Conservation (phyloP, 2,888 invertebrate genomes). For the Holacanthella duospinosa region DNA sequence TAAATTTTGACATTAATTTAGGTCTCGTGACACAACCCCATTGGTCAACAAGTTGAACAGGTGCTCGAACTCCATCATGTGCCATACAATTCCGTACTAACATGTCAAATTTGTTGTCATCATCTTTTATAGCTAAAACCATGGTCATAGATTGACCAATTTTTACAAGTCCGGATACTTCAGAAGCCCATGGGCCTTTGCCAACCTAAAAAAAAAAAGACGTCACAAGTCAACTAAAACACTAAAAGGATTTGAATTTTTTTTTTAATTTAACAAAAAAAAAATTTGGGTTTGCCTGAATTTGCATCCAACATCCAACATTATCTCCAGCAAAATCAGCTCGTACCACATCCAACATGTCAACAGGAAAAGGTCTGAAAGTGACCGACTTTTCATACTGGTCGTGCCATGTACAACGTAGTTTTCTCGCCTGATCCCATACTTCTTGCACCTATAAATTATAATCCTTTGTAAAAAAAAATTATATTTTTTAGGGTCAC, state of each 20-base stretch:
- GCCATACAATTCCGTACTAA: constrained; percentile 86
- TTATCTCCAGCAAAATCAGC: constrained; percentile 92
- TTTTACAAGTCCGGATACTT: constrained; percentile 85
- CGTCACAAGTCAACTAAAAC: background rate
- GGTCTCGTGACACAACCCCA: constrained; percentile 84
- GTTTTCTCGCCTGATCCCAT: constrained; percentile 84
- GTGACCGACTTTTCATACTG: constrained; percentile 91
- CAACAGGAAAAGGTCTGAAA: constrained; percentile 86
- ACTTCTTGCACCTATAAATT: constrained; percentile 75
- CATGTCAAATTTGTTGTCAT: constrained; percentile 92
- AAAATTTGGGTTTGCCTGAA: constrained; percentile 56
- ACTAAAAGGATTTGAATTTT: too few relatives aligned
- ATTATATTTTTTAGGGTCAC: too few relatives aligned
- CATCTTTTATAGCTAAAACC: constrained; percentile 89
- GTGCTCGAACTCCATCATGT: constrained; percentile 85
- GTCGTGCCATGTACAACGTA: constrained; percentile 88
- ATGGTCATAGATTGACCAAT: constrained; percentile 95
- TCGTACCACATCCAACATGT: constrained; percentile 87
- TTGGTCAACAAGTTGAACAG: constrained; percentile 84
- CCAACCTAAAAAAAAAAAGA: constrained; percentile 49
- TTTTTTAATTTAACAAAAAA: constrained; percentile 5
- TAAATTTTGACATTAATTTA: constrained; percentile 84
- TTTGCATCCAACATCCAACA: constrained; percentile 95
- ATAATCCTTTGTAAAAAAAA: too few relatives aligned
- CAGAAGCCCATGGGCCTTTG: constrained; percentile 89